Evolutionary conservation across 2,888 invertebrate genomes (phyloP).

Genomic region (Drosophila macrospina): DNA sequence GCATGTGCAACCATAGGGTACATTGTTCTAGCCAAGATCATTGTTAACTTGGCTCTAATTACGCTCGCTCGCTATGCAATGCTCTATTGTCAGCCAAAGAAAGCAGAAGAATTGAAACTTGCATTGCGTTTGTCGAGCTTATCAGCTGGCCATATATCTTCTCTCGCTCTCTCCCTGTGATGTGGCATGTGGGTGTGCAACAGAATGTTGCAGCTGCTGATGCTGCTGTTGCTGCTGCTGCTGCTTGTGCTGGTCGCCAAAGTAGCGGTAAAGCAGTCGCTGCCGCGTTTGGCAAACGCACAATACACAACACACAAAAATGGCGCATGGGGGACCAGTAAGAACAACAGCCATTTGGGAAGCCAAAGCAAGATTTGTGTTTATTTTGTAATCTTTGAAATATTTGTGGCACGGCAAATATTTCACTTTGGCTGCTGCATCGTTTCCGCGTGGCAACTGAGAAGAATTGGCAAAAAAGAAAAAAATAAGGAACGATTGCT

Average conservation of each 20-base stretch:
- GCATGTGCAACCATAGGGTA: slow-evolving; percentile 49
- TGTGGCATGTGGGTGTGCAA: slow-evolving; percentile 49
- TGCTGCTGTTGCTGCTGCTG: slow-evolving; percentile 18
- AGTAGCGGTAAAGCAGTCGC: slow-evolving; percentile 58
- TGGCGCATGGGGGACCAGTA: slow-evolving; percentile 47
- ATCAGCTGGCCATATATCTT: slow-evolving; percentile 58
- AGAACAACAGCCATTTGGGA: slow-evolving; percentile 17
- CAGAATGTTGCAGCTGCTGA: slow-evolving; percentile 26
- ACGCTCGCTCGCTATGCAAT: slow-evolving; percentile 19
- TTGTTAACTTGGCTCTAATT: slow-evolving; percentile 50
- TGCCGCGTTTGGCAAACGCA: slow-evolving; percentile 33
- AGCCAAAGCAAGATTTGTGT: slow-evolving; percentile 71
- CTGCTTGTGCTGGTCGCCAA: slow-evolving; percentile 18
- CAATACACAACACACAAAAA: slow-evolving; percentile 40
- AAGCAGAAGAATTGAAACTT: slow-evolving; percentile 15
- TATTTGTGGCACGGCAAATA: slow-evolving; percentile 81
- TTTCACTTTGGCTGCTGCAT: slow-evolving; percentile 55
- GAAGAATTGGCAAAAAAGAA: slow-evolving; percentile 1
- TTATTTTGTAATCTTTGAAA: slow-evolving; percentile 80
- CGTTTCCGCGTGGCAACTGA: slow-evolving; percentile 63
- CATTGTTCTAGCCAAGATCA: slow-evolving; percentile 53
- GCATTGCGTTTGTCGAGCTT: slow-evolving; percentile 46
- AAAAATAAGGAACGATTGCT: slow-evolving; percentile 46
- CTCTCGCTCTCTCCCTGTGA: not conserved
- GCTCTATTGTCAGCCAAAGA: slow-evolving; percentile 55